Base-by-base conservation (phyloP, 2,888 invertebrate genomes). In the Plemyria rubiginata region DNA sequence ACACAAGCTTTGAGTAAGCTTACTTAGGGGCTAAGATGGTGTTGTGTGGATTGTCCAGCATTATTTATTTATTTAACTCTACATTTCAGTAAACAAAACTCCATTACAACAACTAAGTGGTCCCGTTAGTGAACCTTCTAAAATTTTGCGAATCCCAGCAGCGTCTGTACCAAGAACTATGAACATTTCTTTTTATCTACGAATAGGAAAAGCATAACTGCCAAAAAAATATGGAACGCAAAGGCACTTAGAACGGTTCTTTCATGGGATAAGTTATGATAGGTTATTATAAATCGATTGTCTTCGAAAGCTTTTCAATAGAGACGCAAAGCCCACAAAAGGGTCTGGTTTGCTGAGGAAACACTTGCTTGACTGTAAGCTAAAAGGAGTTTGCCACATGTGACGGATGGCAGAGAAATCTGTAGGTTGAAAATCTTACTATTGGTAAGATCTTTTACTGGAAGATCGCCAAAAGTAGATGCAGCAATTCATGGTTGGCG, bases 251-350 rank as follows among this genome's bases (percentile, higher is more conserved):
- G 38, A 41, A n/a, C 28, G 32, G 46, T 53, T 52, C 56, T 48
- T 60, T 51, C 41, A 48, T 54, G 36, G 54, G 46, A 52, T 68
- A 66, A 70, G 66, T 68, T 70, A 70, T 66, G 66, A 65, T 68
- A 66, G 59, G 60, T 60, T 66, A 63, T 70, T 67, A 64, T 65
- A 65, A 63, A 68, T 65, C 60, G 68, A 65, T 68, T 68, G 62
- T 67, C 64, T 51, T 45, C 13, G 53, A 67, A 63, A 65, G 70
- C 69, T 66, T 65, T 67, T 54, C 54, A 59, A 64, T 65, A 61
- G 54, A 38, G 32, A 59, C 49, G 66, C 54, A 69, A 65, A 67
- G 53, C 53, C 51, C 56, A 56, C 58, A 54, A 65, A 65, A 63
- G 60, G 67, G 60, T 45, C 58, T 51, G 58, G 59, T 61, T 65